These are phyloP conservation scores for Cyphomyrus plagiostoma DNA, from an alignment of 2,113 vertebrate genomes.

Conservation along the genomic window DNA sequence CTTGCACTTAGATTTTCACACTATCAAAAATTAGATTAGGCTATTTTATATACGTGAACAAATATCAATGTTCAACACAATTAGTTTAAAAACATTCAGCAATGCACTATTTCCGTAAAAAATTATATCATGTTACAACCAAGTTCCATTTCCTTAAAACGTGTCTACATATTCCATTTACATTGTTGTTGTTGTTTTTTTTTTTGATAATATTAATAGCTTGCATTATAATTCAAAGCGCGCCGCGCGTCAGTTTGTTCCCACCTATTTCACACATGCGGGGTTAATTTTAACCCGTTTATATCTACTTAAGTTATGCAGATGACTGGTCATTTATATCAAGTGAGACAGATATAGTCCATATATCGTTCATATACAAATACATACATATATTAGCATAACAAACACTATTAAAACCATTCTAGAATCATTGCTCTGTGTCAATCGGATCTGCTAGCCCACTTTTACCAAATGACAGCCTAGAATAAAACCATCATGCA, in stretches of 20 bases:
- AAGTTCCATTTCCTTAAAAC: neutral
- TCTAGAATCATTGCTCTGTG: neutral
- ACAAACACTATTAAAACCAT: neutral
- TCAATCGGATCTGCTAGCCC: neutral
- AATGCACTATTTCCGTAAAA: neutral
- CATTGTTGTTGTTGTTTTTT: neutral
- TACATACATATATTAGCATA: constrained; percentile 9
- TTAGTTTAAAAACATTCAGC: neutral
- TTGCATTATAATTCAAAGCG: neutral
- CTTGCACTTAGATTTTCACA: neutral
- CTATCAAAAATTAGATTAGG: neutral
- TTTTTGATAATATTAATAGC: neutral
- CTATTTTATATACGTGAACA: neutral
- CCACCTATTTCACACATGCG: neutral
- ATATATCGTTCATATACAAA: constrained; percentile 4
- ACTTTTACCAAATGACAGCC: neutral
- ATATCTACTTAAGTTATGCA: constrained; percentile 8
- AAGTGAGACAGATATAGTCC: neutral
- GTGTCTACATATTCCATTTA: neutral
- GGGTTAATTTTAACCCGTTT: constrained; percentile 9
- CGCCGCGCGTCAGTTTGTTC: neutral
- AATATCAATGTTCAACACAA: neutral
- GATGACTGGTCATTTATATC: neutral
- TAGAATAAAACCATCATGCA: neutral
- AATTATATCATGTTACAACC: neutral